These are phyloP conservation scores for Theretra japonica DNA, from an alignment of 2,888 invertebrate genomes.

Conservation along the genomic window DNA sequence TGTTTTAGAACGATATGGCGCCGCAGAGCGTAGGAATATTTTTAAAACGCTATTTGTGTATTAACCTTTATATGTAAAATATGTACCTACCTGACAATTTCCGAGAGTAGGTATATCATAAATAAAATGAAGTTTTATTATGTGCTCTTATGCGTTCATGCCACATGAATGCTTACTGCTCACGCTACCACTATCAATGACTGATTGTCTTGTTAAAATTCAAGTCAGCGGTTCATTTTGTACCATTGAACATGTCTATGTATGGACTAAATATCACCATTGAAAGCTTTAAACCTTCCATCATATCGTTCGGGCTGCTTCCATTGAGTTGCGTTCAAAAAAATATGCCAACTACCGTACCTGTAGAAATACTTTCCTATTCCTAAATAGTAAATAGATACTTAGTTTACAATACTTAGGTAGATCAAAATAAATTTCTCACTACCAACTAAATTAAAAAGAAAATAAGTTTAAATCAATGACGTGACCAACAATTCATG, in stretches of 20 bases:
- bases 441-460: not conserved
- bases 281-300: not conserved
- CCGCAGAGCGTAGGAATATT: not conserved
- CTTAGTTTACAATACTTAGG: not conserved
- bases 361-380: too few species aligned
- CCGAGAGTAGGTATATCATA: not conserved
- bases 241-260: constrained; percentile 6
- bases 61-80: not conserved
- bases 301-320: not conserved
- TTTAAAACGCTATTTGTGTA: not conserved
- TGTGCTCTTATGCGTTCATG: too few species aligned
- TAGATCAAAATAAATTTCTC: not conserved
- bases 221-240: constrained; percentile 38
- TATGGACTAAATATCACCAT: constrained; percentile 9
- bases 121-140: not conserved
- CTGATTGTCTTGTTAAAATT: constrained; percentile 37
- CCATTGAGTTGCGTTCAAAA: not conserved
- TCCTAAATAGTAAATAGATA: too few species aligned
- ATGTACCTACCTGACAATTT: not conserved
- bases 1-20: constrained; percentile 44
- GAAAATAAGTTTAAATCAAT: not conserved
- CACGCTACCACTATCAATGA: constrained; percentile 27
- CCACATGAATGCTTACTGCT: not conserved
- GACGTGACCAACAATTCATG: too few species aligned
- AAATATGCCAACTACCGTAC: too few species aligned